Evolutionary conservation across 2,797 vertebrate genomes (phyloP), one percentile per base, ranked within the genome.

Genomic region (Peromyscus aztecus): DNA sequence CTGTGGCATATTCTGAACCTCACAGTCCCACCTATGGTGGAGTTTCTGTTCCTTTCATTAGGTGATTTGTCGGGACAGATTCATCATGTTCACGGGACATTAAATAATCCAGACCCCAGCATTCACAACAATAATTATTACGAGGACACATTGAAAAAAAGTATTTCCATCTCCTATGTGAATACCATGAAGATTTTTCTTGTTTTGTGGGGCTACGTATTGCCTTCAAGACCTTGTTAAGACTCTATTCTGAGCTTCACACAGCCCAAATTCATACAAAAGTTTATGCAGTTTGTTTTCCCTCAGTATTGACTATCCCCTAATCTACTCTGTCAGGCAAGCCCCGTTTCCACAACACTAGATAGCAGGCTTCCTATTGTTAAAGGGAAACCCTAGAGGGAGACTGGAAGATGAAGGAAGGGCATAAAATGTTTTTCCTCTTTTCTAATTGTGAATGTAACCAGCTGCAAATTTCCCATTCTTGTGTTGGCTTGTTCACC

Each of bases 251-350:
- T 57, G n/a, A 57, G n/a, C 16, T 75, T 14, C 21, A 63, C 59
- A 31, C 19, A 77, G 19, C 13, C 40, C 29, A 77, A 77, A 4
- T 16, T 67, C 8, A 0, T 3, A 31, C 11, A 3, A 31, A 3
- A 14, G 31, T 13, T 65, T 7, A 12, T 23, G 21, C 4, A 3
- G 4, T 11, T 69, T 80, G 57, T 43, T 29, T 84, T 24, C 1
- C 5, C 31, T 4, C 63, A 3, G 1, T 23, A 2, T 7, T 0
- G 14, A 2, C 3, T 13, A 19, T 9, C 8, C 8, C 43, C 14
- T 69, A 23, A 6, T 3, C 7, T 7, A 19, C 3, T 12, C 77
- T 21, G 4, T 2, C 5, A 59, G 24, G 5, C 24, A 71, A 73
- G 27, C 21, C 24, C n/a, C 16, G 55, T 40, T 71, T 73, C 13